Evolutionary conservation across 2,797 vertebrate genomes (phyloP).

Genomic region (Dipus sagitta): DNA sequence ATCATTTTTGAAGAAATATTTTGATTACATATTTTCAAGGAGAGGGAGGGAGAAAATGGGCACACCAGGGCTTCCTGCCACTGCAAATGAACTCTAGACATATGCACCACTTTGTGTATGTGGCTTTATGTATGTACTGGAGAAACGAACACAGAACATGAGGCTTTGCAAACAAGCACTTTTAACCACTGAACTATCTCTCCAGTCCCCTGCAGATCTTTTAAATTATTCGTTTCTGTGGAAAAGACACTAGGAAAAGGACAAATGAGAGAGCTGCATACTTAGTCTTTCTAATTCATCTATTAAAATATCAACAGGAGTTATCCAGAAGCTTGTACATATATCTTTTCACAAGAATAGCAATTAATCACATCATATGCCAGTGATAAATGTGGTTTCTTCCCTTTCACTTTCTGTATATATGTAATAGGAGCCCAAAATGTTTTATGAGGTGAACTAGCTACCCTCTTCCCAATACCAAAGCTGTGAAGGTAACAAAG

Average conservation of each 20-base stretch:
- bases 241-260: not conserved
- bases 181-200: too few relatives aligned
- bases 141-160: too few relatives aligned
- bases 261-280: not conserved
- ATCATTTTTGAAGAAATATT: too few relatives aligned
- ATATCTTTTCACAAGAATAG: not conserved
- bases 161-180: too few relatives aligned
- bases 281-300: not conserved
- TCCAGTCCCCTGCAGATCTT: not conserved
- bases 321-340: not conserved
- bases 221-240: not conserved
- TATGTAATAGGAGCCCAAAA: not conserved
- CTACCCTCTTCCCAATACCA: not conserved
- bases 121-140: too few relatives aligned
- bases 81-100: too few relatives aligned
- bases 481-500: not conserved
- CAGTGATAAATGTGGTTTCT: not conserved
- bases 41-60: too few relatives aligned
- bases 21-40: too few relatives aligned
- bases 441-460: not conserved
- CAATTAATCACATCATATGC: constrained; percentile 14
- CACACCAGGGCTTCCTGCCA: too few relatives aligned
- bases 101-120: too few relatives aligned
- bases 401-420: not conserved
- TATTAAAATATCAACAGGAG: not conserved